Conservation (phyloP, 1,140 invertebrate genomes). For the Diuraphis noxia region DNA sequence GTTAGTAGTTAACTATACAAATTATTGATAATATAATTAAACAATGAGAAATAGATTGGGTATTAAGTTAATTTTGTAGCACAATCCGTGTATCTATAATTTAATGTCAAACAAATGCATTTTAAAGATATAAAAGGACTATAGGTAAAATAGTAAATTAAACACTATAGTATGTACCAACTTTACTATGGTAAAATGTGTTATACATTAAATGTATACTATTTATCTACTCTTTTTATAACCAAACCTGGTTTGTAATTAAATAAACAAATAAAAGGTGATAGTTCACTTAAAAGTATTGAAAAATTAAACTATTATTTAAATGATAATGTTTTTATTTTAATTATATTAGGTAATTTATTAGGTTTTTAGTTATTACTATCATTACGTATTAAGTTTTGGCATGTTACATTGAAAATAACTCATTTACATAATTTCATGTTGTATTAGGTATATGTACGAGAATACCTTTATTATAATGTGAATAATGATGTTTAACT, state of each 20-base stretch:
- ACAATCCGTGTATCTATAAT: neutral
- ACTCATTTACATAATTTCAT: too few species aligned
- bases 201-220: neutral
- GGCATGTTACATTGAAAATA: too few species aligned
- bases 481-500: too few species aligned
- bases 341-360: neutral
- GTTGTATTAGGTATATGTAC: too few species aligned
- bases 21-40: neutral
- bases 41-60: neutral
- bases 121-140: neutral
- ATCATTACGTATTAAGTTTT: neutral
- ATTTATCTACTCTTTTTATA: neutral
- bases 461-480: too few species aligned
- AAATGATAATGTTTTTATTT: too few species aligned
- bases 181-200: too few species aligned
- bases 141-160: neutral
- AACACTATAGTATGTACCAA: too few species aligned
- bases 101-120: neutral
- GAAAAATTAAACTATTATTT: neutral
- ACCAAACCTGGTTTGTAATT: neutral
- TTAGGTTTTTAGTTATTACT: neutral
- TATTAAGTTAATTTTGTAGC: neutral
- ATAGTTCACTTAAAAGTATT: neutral
- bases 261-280: neutral
- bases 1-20: neutral